Evolutionary conservation across 2,797 vertebrate genomes (phyloP).

Genomic region (Salarias fasciatus): DNA sequence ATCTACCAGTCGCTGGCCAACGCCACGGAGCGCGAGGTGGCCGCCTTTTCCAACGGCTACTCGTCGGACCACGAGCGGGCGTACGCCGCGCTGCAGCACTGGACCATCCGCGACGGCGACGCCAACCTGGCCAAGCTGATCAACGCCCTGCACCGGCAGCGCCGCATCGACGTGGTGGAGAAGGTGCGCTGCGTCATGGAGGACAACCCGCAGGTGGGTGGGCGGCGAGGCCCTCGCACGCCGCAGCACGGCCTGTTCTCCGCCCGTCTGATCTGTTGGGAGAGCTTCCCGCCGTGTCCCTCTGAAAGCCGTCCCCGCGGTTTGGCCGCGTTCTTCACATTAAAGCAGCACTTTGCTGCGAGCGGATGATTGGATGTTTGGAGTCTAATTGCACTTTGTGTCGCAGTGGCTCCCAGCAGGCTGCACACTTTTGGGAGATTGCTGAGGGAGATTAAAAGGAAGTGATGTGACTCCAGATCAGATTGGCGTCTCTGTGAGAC

Average conservation of each 20-base stretch:
- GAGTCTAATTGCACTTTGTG: too few relatives aligned
- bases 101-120: constrained; percentile 93
- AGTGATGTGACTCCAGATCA: too few relatives aligned
- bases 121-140: constrained; percentile 97
- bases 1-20: constrained; percentile 94
- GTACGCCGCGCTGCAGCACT: constrained; percentile 95
- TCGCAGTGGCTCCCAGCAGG: too few relatives aligned
- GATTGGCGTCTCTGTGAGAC: too few relatives aligned
- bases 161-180: constrained; percentile 95
- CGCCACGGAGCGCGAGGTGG: constrained; percentile 91
- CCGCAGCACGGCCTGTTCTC: constrained; percentile 42
- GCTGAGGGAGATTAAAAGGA: too few relatives aligned
- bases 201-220: constrained; percentile 92
- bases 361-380: too few relatives aligned
- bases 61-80: constrained; percentile 90
- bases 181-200: constrained; percentile 97
- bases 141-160: constrained; percentile 92
- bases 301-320: constrained; percentile 11
- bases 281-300: constrained; percentile 24
- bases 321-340: too few relatives aligned
- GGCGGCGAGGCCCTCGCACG: too few relatives aligned
- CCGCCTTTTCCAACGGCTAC: constrained; percentile 92
- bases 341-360: constrained; percentile 32
- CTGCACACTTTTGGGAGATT: too few relatives aligned
- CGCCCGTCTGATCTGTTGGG: constrained; percentile 12